Evolutionary conservation across 1,140 invertebrate genomes (phyloP), one percentile per base, ranked within the genome.

Genomic region (Lepidurus packardi): DNA sequence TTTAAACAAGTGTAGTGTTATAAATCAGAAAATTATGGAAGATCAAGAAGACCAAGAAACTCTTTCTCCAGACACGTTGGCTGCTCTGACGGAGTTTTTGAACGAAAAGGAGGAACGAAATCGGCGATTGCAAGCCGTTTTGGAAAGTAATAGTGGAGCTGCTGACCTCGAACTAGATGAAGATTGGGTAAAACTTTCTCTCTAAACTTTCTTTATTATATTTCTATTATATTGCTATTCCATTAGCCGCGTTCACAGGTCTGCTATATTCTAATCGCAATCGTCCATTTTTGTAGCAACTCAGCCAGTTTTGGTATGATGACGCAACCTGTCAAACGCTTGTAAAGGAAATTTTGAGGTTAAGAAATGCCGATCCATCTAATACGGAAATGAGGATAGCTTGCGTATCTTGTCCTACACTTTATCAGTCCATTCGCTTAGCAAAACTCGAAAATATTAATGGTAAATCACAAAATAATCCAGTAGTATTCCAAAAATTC

Each of bases 221-320:
- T 34, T 9, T n/a, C n/a, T 13, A 42, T 79, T 75, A 45, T 77
- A 44, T 34, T 9, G 9, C n/a, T 13, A 16, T 77, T 42, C 42
- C 74, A 11, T 34, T 44, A 24, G 75, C 21, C 43, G n/a, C 65
- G 16, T n/a, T 73, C 65, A 5, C 24, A n/a, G 2, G 2, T 3
- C 3, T 74, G 43, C 16, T 43, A 34, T 81, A 34, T 76, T 74
- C 74, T 24, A 78, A 79, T 77, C 74, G 8, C 16, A 78, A 79
- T 77, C 74, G 8, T 80, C 9, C 16, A 74, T 74, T 80, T 81
- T 89, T 90, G 5, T 83, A 98, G 96, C 94, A 97, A 94, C 85
- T 98, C 34, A 97, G 95, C 84, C 96, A 98, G 85, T 98, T 98
- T 88, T 98, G 96, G 96, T 98, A 98, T 83, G 89, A 93, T 83